These are phyloP conservation scores for Spatula clypeata DNA, from an alignment of 2,797 vertebrate species.

Conservation along the genomic window DNA sequence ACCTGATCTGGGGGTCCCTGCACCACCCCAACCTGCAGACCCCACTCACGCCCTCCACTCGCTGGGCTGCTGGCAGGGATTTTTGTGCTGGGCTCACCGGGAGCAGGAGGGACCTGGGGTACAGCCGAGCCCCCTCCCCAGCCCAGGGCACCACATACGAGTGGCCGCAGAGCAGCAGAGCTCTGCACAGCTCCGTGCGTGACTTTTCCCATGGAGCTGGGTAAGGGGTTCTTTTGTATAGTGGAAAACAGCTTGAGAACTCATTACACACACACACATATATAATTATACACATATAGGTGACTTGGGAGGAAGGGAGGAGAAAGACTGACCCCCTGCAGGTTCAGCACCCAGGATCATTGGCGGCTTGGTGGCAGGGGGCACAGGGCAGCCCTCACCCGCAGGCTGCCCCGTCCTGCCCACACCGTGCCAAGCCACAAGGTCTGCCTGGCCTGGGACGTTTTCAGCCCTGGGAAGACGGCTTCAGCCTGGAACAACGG, in stretches of 20 bases:
- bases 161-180: not conserved
- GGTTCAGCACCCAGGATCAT: not conserved
- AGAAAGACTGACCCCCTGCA: not conserved
- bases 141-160: rapidly evolving
- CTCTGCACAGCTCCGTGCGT: rapidly evolving
- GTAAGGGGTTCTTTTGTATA: rapidly evolving
- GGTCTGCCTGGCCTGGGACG: rapidly evolving
- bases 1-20: rapidly evolving
- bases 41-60: rapidly evolving
- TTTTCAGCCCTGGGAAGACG: not conserved
- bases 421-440: rapidly evolving
- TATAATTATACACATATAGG: rapidly evolving
- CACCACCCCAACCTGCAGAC: not conserved
- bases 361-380: rapidly evolving
- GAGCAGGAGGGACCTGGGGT: not conserved
- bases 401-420: not conserved
- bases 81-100: not conserved
- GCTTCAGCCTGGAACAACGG: rapidly evolving
- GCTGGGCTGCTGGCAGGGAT: not conserved
- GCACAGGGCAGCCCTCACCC: rapidly evolving
- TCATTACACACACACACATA: rapidly evolving
- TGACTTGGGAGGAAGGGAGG: not conserved
- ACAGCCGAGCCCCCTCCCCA: not conserved
- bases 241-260: not conserved
- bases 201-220: not conserved